Conservation (phyloP, 2,113 vertebrate species). For the Erinaceus europaeus region DNA sequence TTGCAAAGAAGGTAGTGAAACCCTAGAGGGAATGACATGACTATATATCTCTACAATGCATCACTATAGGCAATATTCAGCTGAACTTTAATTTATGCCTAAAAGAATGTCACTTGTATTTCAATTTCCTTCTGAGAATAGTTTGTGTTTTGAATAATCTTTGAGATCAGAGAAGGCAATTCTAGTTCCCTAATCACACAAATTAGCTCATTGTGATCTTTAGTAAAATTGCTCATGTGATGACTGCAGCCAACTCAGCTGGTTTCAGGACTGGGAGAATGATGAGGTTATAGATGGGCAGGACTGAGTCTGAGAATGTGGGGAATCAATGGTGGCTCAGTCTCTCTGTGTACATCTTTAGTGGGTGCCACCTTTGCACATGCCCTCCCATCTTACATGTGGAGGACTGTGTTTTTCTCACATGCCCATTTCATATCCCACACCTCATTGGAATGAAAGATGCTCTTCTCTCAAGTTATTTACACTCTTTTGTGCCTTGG, state of each 20-base stretch:
- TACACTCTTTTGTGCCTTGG: background rate
- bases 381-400: background rate
- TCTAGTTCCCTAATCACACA: constrained; percentile 39
- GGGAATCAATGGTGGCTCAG: background rate
- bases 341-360: background rate
- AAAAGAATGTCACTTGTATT: constrained; percentile 39
- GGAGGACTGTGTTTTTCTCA: background rate
- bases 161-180: constrained; percentile 32
- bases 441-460: background rate
- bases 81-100: constrained; percentile 52
- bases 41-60: constrained; percentile 5
- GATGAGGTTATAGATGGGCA: background rate
- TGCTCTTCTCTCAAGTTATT: background rate
- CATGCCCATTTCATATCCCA: background rate
- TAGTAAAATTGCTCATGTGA: background rate
- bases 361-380: background rate
- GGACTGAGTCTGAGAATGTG: background rate
- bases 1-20: constrained; percentile 21
- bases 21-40: constrained; percentile 7
- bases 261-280: background rate
- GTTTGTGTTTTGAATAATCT: constrained; percentile 53
- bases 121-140: constrained; percentile 7
- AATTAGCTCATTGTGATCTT: constrained; percentile 29
- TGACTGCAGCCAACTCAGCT: background rate
- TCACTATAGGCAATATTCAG: constrained; percentile 35